Base-by-base conservation (phyloP, 2,888 invertebrate species). In the Orchesella flavescens region DNA sequence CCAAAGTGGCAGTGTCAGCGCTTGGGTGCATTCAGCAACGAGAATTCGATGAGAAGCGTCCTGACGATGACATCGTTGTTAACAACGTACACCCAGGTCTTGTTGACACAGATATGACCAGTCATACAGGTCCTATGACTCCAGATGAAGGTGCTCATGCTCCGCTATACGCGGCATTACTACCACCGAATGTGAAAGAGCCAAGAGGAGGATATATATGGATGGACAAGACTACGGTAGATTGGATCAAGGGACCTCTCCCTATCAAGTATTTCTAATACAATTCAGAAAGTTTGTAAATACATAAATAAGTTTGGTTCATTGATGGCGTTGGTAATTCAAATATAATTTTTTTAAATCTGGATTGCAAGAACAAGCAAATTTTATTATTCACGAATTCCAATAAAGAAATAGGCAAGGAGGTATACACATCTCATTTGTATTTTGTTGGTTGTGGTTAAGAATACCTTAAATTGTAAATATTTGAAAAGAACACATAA, bases 71-170 rank as follows among this genome's bases (percentile, higher is more conserved):
- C 87, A 92, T 95, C 75, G 92, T 92, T 85, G 92, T 94, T 13
- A 95, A 95, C 90, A 91, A 93, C 2, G 94, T 94, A 1, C 94
- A 94, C 90, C 95, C 95, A 0, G 95, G 95, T 0, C 94, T 93
- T 89, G 95, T 95, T 0, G 92, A 92, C 87, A 96, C 95, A 0
- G 95, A 95, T 89, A 94, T 96, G 95, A 91, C 93, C 0, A 93
- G 93, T 43, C 93, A 94, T 88, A 93, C 92, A 88, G 95, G 94
- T 0, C 89, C 90, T 0, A 90, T 93, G 24, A 92, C 92, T 0
- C 91, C 92, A 21, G 93, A 93, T 63, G 89, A 92, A 89, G 90
- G 90, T 21, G 93, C 94, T 0, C 90, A 89, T 94, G 92, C 93
- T 2, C 92, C 94, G 0, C 89, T 94, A 0, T 94, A 93, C 88